Evolutionary conservation across 2,888 invertebrate genomes (phyloP), one percentile per base, ranked within the genome.

Genomic region (Belgica antarctica): DNA sequence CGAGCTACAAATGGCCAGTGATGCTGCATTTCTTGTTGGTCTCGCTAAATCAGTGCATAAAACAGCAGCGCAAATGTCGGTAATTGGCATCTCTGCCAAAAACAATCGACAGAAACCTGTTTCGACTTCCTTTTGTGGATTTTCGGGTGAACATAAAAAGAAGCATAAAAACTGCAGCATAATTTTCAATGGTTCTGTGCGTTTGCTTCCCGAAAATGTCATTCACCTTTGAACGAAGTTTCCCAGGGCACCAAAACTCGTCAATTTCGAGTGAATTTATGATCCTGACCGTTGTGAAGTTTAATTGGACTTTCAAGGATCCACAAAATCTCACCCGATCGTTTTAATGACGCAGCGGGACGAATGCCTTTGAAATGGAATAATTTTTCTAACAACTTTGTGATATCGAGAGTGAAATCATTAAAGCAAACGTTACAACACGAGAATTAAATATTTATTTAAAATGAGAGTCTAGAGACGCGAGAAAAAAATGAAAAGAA

Each of bases 331-430:
- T 63, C 63, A 63, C 63, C 46, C 41, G 41, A 31, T 63, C 36
- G 46, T 63, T 63, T 63, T 63, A 63, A 63, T 63, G 63, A 63
- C 63, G 24, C 63, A 63, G 63, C 63, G 63, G 63, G 63, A 63
- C 46, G 63, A 63, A 24, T 10, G 19, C 36, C 41, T 63, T 63
- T 41, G 63, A 63, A 62, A 36, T 63, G 15, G 31, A 63, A 41
- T 41, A 41, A 63, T 62, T 62, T 47, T 47, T 47, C 62, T 34
- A 62, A 62, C 62, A 63, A 41, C 63, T 41, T 31, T 36, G 62
- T 17, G 36, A 63, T 41, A 4, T 41, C 41, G 2, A 4, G 41
- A 41, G 27, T 41, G 46, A 63, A 41, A 63, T 63, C 63, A 63
- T 63, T 63, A 63, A 28, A 25, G 10, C 24, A 25, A 25, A 12